A percentile compares a stretch with the other conserved stretches of the same genome.
Conservation (phyloP, 2,888 invertebrate genomes). For the Nemoura dubitans region DNA sequence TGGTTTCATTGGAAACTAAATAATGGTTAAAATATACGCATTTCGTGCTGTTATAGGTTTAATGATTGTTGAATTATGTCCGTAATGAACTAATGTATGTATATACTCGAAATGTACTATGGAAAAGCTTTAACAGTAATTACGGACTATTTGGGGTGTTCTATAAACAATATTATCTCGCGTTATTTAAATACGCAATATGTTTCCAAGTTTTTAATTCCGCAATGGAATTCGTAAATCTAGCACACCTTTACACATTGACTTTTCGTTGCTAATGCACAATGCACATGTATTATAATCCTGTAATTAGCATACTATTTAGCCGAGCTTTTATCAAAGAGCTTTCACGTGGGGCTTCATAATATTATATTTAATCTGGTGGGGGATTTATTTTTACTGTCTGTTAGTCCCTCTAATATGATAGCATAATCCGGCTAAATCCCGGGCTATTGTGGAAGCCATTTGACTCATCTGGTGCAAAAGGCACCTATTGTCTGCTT, state of each 20-base stretch:
- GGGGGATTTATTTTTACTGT: background rate
- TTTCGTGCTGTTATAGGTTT: too few species aligned
- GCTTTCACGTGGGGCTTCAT: background rate
- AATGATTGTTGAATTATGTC: too few species aligned
- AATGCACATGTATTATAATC: background rate
- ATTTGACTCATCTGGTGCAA: background rate
- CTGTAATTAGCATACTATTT: background rate
- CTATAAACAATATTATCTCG: background rate
- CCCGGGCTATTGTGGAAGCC: slow-evolving; percentile 13
- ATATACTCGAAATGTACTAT: too few species aligned
- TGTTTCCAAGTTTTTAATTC: background rate
- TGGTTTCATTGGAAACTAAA: too few species aligned
- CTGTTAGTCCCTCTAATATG: slow-evolving; percentile 8
- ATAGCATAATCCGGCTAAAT: slow-evolving; percentile 4
- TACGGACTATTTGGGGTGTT: background rate
- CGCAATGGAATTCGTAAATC: background rate
- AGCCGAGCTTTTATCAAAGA: background rate
- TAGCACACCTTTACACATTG: background rate
- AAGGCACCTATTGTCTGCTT: background rate
- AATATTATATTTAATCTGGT: background rate
- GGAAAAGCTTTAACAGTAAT: background rate
- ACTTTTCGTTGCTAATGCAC: background rate
- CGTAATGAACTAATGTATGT: too few species aligned
- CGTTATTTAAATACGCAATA: too few species aligned
- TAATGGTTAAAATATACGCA: too few species aligned